Percentiles rank a stretch among this genome's conserved stretches.
These are phyloP conservation scores for Pluvialis apricaria DNA, from an alignment of 2,113 vertebrate species.

Conservation along the genomic window DNA sequence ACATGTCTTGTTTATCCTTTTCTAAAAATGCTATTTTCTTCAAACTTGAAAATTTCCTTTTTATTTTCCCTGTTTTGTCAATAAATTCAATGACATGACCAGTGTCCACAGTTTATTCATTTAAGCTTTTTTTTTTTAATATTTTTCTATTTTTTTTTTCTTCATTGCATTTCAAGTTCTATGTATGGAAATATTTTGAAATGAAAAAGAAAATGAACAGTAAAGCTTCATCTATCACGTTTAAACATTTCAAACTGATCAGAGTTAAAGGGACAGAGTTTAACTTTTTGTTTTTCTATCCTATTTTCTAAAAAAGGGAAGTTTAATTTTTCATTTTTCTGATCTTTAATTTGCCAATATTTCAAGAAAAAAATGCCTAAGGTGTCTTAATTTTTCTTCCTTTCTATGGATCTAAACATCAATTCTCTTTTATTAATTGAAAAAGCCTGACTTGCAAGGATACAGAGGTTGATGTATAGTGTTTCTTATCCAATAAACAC, in stretches of 20 bases:
- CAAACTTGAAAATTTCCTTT: neutral
- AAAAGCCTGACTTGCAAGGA: neutral
- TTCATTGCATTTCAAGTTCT: neutral
- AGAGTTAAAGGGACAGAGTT: neutral
- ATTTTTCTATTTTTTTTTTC: neutral
- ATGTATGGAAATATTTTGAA: neutral
- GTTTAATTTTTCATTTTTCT: neutral
- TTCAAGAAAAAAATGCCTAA: neutral
- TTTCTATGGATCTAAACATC: neutral
- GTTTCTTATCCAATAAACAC: neutral
- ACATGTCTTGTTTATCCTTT: neutral
- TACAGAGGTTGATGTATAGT: neutral
- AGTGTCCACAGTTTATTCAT: no score
- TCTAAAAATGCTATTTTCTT: neutral
- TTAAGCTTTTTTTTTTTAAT: neutral
- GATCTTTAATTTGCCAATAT: neutral
- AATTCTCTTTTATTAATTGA: neutral
- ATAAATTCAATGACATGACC: neutral
- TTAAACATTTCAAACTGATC: neutral
- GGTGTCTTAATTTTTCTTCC: neutral
- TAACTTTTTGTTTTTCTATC: neutral
- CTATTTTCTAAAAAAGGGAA: neutral
- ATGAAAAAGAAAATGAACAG: neutral
- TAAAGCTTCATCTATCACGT: neutral
- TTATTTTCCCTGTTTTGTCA: fast-evolving